Conservation (phyloP, 2,797 vertebrate species). For the Decapterus maruadsi region DNA sequence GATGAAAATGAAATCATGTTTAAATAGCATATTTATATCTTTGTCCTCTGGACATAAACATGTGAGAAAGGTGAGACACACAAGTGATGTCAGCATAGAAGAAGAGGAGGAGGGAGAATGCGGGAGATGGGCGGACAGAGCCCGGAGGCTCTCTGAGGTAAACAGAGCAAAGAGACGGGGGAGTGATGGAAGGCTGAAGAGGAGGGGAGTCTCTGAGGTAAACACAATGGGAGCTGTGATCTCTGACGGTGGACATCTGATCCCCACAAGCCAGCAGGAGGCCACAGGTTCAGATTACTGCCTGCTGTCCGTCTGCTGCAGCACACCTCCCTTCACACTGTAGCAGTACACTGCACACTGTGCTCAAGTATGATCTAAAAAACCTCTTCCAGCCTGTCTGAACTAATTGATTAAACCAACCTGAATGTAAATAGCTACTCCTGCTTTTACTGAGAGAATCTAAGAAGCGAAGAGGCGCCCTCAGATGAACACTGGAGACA, state of each 20-base stretch:
- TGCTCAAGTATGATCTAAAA: conserved; percentile 17
- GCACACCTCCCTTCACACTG: conserved; percentile 27
- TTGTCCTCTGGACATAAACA: conserved; percentile 19
- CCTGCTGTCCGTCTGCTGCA: conserved; percentile 75
- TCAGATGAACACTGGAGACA: not conserved
- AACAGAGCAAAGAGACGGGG: conserved; percentile 54
- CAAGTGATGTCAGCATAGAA: conserved; percentile 70
- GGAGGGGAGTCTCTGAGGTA: conserved; percentile 67
- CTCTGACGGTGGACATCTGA: conserved; percentile 82
- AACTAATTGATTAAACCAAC: not conserved
- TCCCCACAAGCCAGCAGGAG: conserved; percentile 70
- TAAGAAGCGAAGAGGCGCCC: not conserved
- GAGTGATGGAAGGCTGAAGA: conserved; percentile 46
- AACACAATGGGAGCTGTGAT: conserved; percentile 84
- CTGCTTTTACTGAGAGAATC: conserved; percentile 6
- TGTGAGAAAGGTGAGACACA: conserved; percentile 64
- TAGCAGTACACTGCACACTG: conserved; percentile 10
- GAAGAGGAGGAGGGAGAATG: conserved; percentile 33
- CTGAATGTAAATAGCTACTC: conserved; percentile 5
- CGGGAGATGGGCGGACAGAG: conserved; percentile 6
- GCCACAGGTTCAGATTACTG: conserved; percentile 78
- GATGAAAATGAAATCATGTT: conserved; percentile 8
- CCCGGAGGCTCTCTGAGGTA: conserved; percentile 43
- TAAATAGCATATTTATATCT: not conserved
- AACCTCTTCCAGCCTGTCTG: conserved; percentile 9